Evolutionary conservation across 64 coral and sea anemone genomes (phyloP).

Genomic region (Stylophora pistillata): DNA sequence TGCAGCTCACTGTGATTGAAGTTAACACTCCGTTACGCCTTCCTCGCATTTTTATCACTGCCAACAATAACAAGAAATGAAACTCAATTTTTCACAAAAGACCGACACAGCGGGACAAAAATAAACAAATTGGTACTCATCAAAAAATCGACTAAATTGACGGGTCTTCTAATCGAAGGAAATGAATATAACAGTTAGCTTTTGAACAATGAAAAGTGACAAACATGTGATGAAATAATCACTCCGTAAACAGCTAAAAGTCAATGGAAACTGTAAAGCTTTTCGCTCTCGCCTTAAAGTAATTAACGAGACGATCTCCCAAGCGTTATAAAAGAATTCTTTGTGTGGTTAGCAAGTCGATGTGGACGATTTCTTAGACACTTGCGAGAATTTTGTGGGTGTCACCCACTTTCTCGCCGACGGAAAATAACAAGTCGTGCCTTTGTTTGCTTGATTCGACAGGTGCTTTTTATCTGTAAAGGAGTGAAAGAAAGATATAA

Average conservation of each 20-base stretch:
- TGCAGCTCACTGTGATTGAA: not conserved
- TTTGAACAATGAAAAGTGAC: not conserved
- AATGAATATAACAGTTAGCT: not conserved
- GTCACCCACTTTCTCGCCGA: conserved; percentile 1
- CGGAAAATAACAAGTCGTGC: not conserved
- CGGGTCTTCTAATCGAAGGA: conserved; percentile 9
- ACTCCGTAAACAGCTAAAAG: too few relatives aligned
- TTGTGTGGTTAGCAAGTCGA: conserved; percentile 9
- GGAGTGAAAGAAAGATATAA: conserved; percentile 27
- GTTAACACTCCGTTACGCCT: conserved; percentile 23
- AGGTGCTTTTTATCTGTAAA: conserved; percentile 32
- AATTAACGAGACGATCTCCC: not conserved
- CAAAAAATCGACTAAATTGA: conserved; percentile 3
- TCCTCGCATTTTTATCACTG: not conserved
- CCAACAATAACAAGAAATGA: conserved; percentile 7
- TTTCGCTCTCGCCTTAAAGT: not conserved
- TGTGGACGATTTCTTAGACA: not conserved
- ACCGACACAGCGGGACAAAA: conserved; percentile 14
- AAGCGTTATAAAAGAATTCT: not conserved
- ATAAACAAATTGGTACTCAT: not conserved
- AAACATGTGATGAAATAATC: not conserved
- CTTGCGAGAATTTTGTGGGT: conserved; percentile 8
- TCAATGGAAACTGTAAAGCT: not conserved
- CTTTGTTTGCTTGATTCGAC: not conserved
- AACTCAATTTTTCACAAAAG: conserved; percentile 42